A percentile compares a stretch with the other conserved stretches of the same genome.
phyloP scores from a whole-genome alignment of 2,797 vertebrate species.

The Arrhamphus sclerolepis region DNA sequence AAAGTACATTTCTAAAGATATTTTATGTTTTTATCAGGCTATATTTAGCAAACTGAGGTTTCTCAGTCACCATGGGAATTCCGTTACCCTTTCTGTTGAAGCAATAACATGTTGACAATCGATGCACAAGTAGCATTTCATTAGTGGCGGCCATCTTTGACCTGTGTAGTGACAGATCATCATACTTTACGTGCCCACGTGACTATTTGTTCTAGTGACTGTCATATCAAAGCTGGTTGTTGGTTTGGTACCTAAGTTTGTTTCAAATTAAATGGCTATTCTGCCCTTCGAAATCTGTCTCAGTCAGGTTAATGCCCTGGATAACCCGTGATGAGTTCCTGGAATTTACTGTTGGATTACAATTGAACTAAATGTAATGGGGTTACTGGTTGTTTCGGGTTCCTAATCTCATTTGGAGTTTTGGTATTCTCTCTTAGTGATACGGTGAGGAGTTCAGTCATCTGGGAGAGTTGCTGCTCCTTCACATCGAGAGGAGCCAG shows the following conservation, averaged over 20 bases:
- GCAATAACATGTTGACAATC: constrained; percentile 87
- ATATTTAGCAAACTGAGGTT: constrained; percentile 64
- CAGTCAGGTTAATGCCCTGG: constrained; percentile 51
- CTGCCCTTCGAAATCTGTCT: constrained; percentile 63
- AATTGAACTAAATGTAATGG: neutral
- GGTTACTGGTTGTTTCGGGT: too few relatives aligned
- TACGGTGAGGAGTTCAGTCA: too few relatives aligned
- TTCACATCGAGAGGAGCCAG: too few relatives aligned
- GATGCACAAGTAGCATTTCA: constrained; percentile 63
- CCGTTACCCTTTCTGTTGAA: constrained; percentile 74
- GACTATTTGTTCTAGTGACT: constrained; percentile 63
- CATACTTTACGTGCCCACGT: constrained; percentile 60
- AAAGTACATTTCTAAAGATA: constrained; percentile 51
- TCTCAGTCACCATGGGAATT: constrained; percentile 71
- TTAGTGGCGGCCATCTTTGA: constrained; percentile 61
- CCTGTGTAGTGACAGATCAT: constrained; percentile 66
- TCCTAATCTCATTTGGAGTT: too few relatives aligned
- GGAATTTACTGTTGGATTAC: neutral
- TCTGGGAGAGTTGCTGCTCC: too few relatives aligned
- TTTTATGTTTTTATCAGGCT: constrained; percentile 67
- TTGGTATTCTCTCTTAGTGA: too few relatives aligned
- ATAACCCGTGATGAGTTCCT: neutral
- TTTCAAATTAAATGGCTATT: constrained; percentile 80
- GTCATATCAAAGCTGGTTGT: constrained; percentile 75
- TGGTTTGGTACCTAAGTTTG: constrained; percentile 75